phyloP scores from a whole-genome alignment of 1,140 invertebrate genomes.

The Scylla paramamosain region DNA sequence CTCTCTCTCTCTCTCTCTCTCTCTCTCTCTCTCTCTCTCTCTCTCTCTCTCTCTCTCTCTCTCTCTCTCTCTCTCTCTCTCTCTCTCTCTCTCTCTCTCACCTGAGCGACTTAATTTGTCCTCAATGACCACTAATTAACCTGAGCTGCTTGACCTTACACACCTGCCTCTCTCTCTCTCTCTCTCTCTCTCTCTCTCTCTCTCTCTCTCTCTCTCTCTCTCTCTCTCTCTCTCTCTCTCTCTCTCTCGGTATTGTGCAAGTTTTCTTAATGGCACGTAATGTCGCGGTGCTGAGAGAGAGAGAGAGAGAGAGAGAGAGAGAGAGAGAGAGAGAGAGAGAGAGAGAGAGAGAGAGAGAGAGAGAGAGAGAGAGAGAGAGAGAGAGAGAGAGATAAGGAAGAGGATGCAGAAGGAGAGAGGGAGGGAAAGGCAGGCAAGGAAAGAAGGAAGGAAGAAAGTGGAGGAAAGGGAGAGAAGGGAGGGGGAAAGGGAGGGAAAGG shows the following conservation, averaged over 20 bases:
- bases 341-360: neutral
- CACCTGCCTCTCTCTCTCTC: too few relatives aligned
- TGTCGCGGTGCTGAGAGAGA: neutral
- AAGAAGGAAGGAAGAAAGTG: neutral
- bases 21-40: neutral
- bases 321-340: constrained; percentile 27
- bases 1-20: neutral
- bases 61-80: constrained; percentile 1
- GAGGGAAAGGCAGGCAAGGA: neutral
- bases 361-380: constrained; percentile 36
- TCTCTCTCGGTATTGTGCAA: neutral
- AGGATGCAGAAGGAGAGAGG: too few relatives aligned
- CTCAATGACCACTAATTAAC: too few relatives aligned
- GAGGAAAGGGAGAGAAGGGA: neutral
- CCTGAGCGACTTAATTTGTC: too few relatives aligned
- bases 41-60: neutral
- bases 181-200: neutral
- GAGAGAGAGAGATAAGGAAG: neutral
- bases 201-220: neutral
- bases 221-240: constrained; percentile 20
- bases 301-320: neutral
- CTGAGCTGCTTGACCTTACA: too few relatives aligned
- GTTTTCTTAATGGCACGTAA: neutral
- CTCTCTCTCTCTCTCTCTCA: constrained; percentile 1
- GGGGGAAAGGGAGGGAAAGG: neutral